Percentiles rank a stretch among this genome's conserved stretches.
phyloP scores from a whole-genome alignment of 1,140 invertebrate species.

The Halyomorpha halys region DNA sequence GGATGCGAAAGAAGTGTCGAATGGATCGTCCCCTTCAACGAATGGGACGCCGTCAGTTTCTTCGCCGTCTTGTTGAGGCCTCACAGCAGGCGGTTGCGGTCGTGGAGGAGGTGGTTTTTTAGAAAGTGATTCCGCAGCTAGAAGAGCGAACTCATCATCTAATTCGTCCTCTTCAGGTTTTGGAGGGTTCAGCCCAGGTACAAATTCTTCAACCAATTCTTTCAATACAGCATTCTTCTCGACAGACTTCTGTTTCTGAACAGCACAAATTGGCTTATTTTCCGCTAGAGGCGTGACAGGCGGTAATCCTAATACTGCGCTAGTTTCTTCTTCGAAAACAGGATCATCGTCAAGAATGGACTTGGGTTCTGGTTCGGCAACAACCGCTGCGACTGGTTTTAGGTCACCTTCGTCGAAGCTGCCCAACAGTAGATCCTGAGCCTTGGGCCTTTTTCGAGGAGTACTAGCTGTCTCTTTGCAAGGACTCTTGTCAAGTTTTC shows the following conservation, averaged over 20 bases:
- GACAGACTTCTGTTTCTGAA: not conserved
- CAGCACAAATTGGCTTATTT: slow-evolving; percentile 2
- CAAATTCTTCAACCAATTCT: slow-evolving; percentile 37
- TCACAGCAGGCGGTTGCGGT: not conserved
- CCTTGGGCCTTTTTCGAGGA: slow-evolving; percentile 31
- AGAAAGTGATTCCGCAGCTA: slow-evolving; percentile 59
- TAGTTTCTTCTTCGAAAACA: slow-evolving; percentile 32
- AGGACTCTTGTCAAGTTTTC: slow-evolving; percentile 53
- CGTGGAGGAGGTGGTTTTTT: slow-evolving; percentile 34
- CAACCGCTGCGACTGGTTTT: slow-evolving; percentile 21
- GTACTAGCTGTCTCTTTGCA: slow-evolving; percentile 40
- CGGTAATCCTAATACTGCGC: slow-evolving; percentile 21
- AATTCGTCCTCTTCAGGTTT: slow-evolving; percentile 35
- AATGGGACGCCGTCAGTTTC: slow-evolving; percentile 33
- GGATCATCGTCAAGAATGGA: slow-evolving; percentile 65
- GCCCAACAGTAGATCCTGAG: slow-evolving; percentile 55
- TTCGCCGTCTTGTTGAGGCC: slow-evolving; percentile 3
- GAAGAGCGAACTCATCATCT: slow-evolving; percentile 60
- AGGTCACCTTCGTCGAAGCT: slow-evolving; percentile 47
- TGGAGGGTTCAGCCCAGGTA: not conserved
- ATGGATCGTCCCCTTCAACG: slow-evolving; percentile 53
- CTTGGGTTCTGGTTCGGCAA: slow-evolving; percentile 40
- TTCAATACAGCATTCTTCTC: slow-evolving; percentile 7
- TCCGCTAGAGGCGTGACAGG: slow-evolving; percentile 25
- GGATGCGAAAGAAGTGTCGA: slow-evolving; percentile 74